Base-by-base conservation (phyloP, 2,888 invertebrate species). In the Pegoplata infirma region DNA sequence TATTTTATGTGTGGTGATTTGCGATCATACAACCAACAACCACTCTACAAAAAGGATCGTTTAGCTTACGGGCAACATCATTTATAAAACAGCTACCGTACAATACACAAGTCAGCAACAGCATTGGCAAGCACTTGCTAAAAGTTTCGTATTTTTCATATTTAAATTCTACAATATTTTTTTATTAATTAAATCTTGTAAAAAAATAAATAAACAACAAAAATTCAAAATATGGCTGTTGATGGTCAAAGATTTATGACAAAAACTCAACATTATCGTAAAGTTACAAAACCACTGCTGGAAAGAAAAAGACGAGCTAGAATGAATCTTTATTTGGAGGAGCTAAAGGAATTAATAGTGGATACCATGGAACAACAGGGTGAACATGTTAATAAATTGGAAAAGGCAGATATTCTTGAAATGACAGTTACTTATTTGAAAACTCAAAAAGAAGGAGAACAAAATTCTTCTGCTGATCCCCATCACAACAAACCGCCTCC, bases 241-340 rank as follows among this genome's bases (percentile, higher is more conserved):
- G 86, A 89, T 75, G 88, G 88, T 17, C 87, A 86, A 76, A 84
- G 86, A 82, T 85, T 88, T 74, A 88, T 97, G 91, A 96, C 96
- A 85, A 93, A 97, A 90, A 97, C 97, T 86, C 96, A 97, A 90
- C 96, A 97, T 89, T 97, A 97, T 90, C 93, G 97, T 90, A 97
- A 96, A 93, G 95, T 97, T 86, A 96, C 96, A 93, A 97, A 97
- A 89, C 97, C 96, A 84, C 94, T 97, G 93, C 91, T 97, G 83
- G 97, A 97, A 90, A 92, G 96, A 85, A 96, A 96, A 88, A 92
- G 96, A 76, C 92, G 97, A 82, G 97, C 97, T 82, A 92, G 97
- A 88, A 97, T 97, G 92, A 97, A 97, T 90, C 94, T 95, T 82
- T 96, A 96, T 90, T 91, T 97, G 87, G 96, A 97, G 89, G 96